phyloP scores from a whole-genome alignment of 1,140 invertebrate species.

The Nebria ingens region DNA sequence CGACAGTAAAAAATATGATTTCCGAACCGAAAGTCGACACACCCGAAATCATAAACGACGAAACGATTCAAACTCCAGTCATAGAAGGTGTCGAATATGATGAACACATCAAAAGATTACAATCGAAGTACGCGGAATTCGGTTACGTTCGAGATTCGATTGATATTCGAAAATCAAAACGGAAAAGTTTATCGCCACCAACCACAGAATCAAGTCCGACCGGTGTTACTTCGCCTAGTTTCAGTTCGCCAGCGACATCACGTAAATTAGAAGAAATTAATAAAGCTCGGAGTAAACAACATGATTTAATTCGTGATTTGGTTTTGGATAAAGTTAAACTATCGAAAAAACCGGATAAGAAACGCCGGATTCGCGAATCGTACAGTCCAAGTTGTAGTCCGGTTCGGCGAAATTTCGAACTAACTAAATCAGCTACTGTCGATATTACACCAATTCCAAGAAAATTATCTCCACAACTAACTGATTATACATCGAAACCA shows the following conservation, averaged over 20 bases:
- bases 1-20: conserved; percentile 32
- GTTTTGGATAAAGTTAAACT: conserved; percentile 66
- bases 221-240: neutral
- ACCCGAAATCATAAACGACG: conserved; percentile 19
- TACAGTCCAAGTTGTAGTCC: conserved; percentile 6
- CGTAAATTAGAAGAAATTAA: conserved; percentile 53
- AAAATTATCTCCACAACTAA: too few relatives aligned
- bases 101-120: conserved; percentile 54
- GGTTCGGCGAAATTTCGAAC: neutral
- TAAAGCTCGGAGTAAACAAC: conserved; percentile 55
- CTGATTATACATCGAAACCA: too few relatives aligned
- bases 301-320: conserved; percentile 61
- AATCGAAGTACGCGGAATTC: conserved; percentile 60
- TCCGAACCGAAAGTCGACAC: neutral
- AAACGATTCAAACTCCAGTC: conserved; percentile 17
- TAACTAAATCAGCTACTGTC: neutral
- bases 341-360: conserved; percentile 41
- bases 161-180: conserved; percentile 52
- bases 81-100: conserved; percentile 43
- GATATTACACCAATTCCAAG: neutral
- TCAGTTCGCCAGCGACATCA: conserved; percentile 30
- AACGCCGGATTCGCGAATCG: neutral
- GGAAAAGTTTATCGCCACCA: conserved; percentile 36
- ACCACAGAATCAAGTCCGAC: conserved; percentile 14
- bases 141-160: conserved; percentile 59